phyloP scores from a whole-genome alignment of 1,140 invertebrate species.

The Cydia amplana region DNA sequence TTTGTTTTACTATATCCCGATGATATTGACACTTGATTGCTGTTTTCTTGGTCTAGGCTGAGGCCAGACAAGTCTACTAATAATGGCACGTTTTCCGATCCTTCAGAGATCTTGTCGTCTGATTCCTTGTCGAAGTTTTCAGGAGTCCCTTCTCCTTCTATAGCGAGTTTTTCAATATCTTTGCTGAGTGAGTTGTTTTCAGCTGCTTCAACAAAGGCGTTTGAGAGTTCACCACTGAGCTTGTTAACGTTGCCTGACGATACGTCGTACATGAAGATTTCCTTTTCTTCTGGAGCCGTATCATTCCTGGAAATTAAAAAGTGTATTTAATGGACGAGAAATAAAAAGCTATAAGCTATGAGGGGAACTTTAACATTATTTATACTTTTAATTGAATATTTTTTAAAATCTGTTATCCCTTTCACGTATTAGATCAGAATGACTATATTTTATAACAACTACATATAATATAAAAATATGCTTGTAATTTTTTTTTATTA shows the following conservation, averaged over 20 bases:
- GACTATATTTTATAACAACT: too few relatives aligned
- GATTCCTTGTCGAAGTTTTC: constrained; percentile 67
- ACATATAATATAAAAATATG: too few relatives aligned
- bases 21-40: constrained; percentile 74
- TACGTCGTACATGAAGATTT: constrained; percentile 93
- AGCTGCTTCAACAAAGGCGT: constrained; percentile 90
- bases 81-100: constrained; percentile 74
- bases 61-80: constrained; percentile 70
- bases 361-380: too few relatives aligned
- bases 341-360: constrained; percentile 11
- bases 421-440: too few relatives aligned
- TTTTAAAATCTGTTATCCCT: too few relatives aligned
- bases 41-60: constrained; percentile 62
- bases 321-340: background rate
- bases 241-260: constrained; percentile 84
- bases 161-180: constrained; percentile 82
- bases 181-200: constrained; percentile 88
- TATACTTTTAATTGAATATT: too few relatives aligned
- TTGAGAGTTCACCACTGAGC: constrained; percentile 86
- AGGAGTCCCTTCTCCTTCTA: constrained; percentile 80
- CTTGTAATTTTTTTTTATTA: too few relatives aligned
- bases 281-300: constrained; percentile 80
- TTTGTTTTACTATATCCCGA: constrained; percentile 80
- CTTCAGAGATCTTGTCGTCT: constrained; percentile 58
- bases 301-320: constrained; percentile 76